Base-by-base conservation (phyloP, 2,888 invertebrate genomes). In the Micoletzkya japonica region DNA sequence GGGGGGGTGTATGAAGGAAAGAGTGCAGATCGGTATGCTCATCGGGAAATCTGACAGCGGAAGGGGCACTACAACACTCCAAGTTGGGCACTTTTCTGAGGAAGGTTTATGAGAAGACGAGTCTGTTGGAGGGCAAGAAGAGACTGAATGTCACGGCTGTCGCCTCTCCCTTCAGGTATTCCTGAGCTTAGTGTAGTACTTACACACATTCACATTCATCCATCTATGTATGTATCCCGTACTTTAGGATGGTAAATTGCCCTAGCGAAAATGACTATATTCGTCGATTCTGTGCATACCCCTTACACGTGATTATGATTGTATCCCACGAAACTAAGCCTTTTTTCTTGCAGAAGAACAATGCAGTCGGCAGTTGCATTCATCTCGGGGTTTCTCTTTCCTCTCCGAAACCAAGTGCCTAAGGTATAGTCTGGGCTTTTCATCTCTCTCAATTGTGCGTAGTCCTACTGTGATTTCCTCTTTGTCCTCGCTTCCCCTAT, bases 341-440 rank as follows among this genome's bases (percentile, higher is more conserved):
- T 59, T 34, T 10, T 30, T 59, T 3, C 28, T 67, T 63, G 4
- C 63, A 63, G 63, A 39, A 89, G 96, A 81, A 95, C 95, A 26
- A 93, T 92, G 83, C 95, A 95, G 87, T 94, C 94, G 79, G 91
- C 92, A 0, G 88, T 93, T 77, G 93, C 93, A 0, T 89, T 93
- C 77, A 86, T 92, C 2, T 92, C 90, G 84, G 90, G 91, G 0
- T 89, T 93, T 74, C 87, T 93, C 52, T 81, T 66, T 30, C 66
- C 66, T 10, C 14, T 63, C 32, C 34, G 37, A 14, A 34, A 20
- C 30, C 14, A 39, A 17, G 60, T 60, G 2, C 39, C 37, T 44
- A 28, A 60, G 60, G 60, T 39, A 10, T 30, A 56, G 56, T 56
- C 32, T 30, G 3, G n/a, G n/a, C n/a, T n/a, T n/a, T n/a, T n/a